Base-by-base conservation (phyloP, 2,888 invertebrate species). In the Macrophya annulata region DNA sequence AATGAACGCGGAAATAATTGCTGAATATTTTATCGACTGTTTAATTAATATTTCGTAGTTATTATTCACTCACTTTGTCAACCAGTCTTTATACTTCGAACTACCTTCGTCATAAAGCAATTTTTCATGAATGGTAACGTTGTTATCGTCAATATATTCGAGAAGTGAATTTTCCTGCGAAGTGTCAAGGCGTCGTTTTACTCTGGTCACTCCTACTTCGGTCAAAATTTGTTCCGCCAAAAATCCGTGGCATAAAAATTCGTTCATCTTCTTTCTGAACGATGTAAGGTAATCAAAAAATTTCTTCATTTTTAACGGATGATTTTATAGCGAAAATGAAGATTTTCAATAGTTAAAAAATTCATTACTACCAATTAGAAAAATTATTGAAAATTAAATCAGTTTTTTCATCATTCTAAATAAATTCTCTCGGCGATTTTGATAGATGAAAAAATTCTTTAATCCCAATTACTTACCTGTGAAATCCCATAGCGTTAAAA, bases 161-260 rank as follows among this genome's bases (percentile, higher is more conserved):
- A 88, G 86, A 77, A 89, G 85, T 1, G 89, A 89, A 76, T 88
- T 89, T 86, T 86, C 93, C 91, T 25, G 93, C 93, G 86, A 94
- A 93, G 15, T 86, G 31, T 94, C 94, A 82, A 94, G 92, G 85
- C 94, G 92, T 79, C 94, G 92, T 87, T 94, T 94, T 3, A 94
- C 92, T 85, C 94, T 91, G 51, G 93, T 90, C 1, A 94, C 91
- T 4, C 90, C 88, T 93, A 97, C 95, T 89, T 96, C 96, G 12
- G 95, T 94, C 65, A 97, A 92, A 87, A 97, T 97, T 93, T 96
- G 96, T 89, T 96, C 96, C 0, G 97, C 97, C 62, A 97, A 92
- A 91, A 96, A 97, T 90, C 96, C 96, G 55, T 96, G 95, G 88
- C 97, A 97, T 76, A 96, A 94, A 91, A 96, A 97, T 91, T 97